Evolutionary conservation across 2,888 invertebrate genomes (phyloP).

Genomic region (Apamea sordens): DNA sequence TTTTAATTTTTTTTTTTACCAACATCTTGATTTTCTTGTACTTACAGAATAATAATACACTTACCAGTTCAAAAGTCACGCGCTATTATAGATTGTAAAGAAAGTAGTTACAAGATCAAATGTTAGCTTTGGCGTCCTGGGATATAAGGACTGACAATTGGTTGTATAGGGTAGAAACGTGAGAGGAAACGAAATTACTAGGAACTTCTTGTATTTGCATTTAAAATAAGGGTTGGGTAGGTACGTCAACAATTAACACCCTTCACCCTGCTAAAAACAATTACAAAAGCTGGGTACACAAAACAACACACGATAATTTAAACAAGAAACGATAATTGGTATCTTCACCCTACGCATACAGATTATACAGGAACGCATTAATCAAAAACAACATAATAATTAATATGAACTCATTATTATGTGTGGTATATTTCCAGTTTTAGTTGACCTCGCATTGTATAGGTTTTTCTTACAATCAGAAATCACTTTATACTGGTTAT

Average conservation of each 20-base stretch:
- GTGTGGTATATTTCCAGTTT: not conserved
- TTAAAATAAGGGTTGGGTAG: not conserved
- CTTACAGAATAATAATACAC: not conserved
- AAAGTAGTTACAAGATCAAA: conserved; percentile 28
- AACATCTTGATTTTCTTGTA: not conserved
- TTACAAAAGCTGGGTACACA: not conserved
- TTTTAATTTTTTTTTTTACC: not conserved
- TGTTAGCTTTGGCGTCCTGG: not conserved
- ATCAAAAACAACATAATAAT: conserved; percentile 36
- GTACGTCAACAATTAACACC: not conserved
- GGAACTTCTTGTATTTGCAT: not conserved
- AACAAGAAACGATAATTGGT: conserved; percentile 7
- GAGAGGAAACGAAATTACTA: not conserved
- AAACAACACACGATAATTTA: not conserved
- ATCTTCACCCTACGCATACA: conserved; percentile 13
- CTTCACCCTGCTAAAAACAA: not conserved
- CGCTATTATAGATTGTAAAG: not conserved
- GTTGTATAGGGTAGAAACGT: not conserved
- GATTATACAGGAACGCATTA: conserved; percentile 27
- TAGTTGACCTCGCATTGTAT: no score
- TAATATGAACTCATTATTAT: not conserved
- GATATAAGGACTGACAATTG: not conserved
- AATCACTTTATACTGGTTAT: no score
- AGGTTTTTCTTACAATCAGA: no score
- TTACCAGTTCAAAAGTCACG: not conserved